Percentiles rank a stretch among this genome's conserved stretches.
Conservation (phyloP, 2,113 vertebrate species). For the Paratilapia polleni region DNA sequence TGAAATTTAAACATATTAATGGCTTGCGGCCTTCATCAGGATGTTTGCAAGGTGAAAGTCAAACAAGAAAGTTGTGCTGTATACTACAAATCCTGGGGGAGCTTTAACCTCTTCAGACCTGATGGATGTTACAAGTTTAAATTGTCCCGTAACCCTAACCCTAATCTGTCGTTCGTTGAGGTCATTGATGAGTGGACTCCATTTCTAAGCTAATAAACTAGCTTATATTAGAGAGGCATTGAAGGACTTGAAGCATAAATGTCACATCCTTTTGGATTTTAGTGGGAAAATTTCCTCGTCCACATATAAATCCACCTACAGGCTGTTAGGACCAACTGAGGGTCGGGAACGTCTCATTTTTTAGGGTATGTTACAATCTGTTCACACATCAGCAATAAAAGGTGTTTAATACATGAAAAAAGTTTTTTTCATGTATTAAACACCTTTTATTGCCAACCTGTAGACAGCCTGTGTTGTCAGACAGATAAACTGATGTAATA, state of each 20-base stretch:
- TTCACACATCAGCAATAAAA: background rate
- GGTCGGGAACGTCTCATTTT: too few species aligned
- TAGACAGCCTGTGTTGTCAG: background rate
- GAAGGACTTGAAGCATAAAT: background rate
- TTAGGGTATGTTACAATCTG: rapidly evolving
- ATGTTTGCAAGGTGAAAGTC: background rate
- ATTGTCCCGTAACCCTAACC: too few species aligned
- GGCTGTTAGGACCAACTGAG: too few species aligned
- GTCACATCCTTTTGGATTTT: background rate
- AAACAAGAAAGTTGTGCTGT: background rate
- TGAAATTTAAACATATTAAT: too few species aligned
- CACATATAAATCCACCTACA: too few species aligned
- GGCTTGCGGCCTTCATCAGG: too few species aligned
- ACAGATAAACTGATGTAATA: background rate
- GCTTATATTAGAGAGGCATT: background rate
- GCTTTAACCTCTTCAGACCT: background rate
- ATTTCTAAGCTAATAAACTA: background rate
- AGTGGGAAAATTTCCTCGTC: background rate
- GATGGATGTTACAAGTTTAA: too few species aligned
- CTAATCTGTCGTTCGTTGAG: background rate
- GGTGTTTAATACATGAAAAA: too few species aligned
- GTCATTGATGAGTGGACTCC: background rate
- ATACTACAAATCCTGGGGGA: background rate
- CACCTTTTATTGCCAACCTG: background rate
- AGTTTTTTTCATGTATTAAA: background rate